Percentiles rank a stretch among this genome's conserved stretches.
phyloP scores from a whole-genome alignment of 2,888 invertebrate genomes.

The Torymus auratus region DNA sequence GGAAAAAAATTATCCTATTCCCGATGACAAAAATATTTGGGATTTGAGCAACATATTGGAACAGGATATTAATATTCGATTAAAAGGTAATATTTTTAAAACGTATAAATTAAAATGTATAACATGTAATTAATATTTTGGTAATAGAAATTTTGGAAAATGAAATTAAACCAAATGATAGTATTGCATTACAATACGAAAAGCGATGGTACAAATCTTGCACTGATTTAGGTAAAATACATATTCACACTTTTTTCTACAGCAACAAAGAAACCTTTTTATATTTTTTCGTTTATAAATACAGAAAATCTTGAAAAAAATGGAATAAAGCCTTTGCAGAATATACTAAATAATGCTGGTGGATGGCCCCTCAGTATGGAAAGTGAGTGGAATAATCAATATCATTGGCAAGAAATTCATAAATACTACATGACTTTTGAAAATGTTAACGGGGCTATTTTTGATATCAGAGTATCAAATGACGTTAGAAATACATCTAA shows the following conservation, averaged over 20 bases:
- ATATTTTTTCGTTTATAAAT: background rate
- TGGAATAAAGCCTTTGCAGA: conserved; percentile 80
- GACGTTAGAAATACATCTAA: background rate
- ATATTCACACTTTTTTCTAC: background rate
- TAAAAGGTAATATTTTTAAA: conserved; percentile 12
- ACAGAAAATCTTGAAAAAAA: conserved; percentile 78
- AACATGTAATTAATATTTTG: background rate
- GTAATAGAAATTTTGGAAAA: conserved; percentile 51
- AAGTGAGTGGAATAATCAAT: conserved; percentile 64
- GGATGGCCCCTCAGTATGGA: conserved; percentile 58
- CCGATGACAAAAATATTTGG: background rate
- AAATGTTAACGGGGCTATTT: conserved; percentile 1
- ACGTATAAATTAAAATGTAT: background rate
- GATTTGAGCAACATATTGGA: background rate
- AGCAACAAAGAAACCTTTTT: background rate
- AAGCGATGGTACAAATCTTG: conserved; percentile 55
- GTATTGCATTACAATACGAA: conserved; percentile 44
- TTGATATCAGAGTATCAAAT: background rate
- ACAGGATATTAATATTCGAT: background rate
- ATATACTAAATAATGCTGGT: conserved; percentile 73
- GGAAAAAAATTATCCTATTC: conserved; percentile 7
- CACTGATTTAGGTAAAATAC: conserved; percentile 48
- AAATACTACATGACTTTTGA: background rate
- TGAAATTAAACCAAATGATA: conserved; percentile 42
- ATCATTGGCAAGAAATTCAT: conserved; percentile 14